phyloP scores from a whole-genome alignment of 2,888 invertebrate species.

The Eristalis tenax region DNA sequence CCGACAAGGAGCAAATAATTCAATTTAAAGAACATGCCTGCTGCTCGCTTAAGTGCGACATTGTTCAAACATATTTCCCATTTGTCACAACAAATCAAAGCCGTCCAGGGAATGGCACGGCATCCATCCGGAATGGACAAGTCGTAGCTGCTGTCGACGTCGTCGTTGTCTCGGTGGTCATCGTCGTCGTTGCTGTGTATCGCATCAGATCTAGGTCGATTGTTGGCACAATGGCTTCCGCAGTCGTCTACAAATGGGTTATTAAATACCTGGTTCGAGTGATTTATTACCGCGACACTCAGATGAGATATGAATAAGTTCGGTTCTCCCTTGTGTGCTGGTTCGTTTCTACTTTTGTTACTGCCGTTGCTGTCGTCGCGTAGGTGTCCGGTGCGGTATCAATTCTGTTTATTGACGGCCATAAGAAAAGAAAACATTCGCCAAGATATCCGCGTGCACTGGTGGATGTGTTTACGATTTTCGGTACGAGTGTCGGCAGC shows the following conservation, averaged over 20 bases:
- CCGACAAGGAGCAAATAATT: conserved; percentile 37
- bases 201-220: conserved; percentile 52
- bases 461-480: conserved; percentile 23
- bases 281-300: conserved; percentile 53
- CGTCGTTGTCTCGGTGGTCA: neutral
- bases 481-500: neutral
- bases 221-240: conserved; percentile 55
- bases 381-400: conserved; percentile 29
- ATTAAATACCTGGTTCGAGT: conserved; percentile 67
- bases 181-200: neutral
- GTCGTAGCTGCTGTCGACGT: neutral
- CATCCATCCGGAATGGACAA: conserved; percentile 20
- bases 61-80: conserved; percentile 35
- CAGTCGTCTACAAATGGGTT: conserved; percentile 56
- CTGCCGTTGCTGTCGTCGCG: conserved; percentile 11
- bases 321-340: neutral
- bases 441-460: conserved; percentile 27
- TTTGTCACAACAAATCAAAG: conserved; percentile 71
- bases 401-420: conserved; percentile 62
- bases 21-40: conserved; percentile 38
- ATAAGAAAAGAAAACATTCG: conserved; percentile 36
- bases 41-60: conserved; percentile 39
- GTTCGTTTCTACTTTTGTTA: conserved; percentile 8
- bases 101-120: neutral
- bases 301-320: conserved; percentile 42